Percentiles rank a stretch among this genome's conserved stretches.
Evolutionary conservation across 2,888 invertebrate species (phyloP).

Genomic region (Caenorhabditis japonica): DNA sequence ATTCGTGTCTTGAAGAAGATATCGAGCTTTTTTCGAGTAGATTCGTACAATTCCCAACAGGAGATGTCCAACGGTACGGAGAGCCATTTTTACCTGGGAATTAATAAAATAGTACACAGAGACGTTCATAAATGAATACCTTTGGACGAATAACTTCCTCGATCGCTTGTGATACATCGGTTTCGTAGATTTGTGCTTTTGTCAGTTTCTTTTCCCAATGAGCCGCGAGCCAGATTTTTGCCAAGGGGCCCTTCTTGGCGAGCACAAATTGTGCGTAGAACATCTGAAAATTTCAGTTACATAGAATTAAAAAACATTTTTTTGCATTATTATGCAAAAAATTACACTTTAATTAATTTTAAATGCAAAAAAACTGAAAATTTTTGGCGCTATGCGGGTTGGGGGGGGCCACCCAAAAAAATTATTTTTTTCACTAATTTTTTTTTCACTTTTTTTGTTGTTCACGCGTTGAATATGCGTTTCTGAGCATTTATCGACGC

Average conservation of each 20-base stretch:
- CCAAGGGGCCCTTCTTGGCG: slow-evolving; percentile 87
- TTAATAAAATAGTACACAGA: neutral
- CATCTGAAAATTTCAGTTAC: slow-evolving; percentile 37
- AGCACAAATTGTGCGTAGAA: slow-evolving; percentile 55
- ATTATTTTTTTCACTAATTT: neutral
- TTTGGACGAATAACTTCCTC: slow-evolving; percentile 99
- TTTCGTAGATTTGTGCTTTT: slow-evolving; percentile 98
- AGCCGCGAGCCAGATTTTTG: slow-evolving; percentile 99
- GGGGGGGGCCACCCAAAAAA: too few species aligned
- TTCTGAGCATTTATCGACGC: too few species aligned
- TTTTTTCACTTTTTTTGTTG: too few species aligned
- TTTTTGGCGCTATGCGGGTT: too few species aligned
- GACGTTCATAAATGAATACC: slow-evolving; percentile 78
- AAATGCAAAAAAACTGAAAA: neutral
- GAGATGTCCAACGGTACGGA: slow-evolving; percentile 97
- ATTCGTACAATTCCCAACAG: slow-evolving; percentile 97
- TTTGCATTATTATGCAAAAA: too few species aligned
- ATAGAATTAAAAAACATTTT: too few species aligned
- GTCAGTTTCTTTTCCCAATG: slow-evolving; percentile 99
- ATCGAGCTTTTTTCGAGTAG: slow-evolving; percentile 97
- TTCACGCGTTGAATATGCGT: too few species aligned
- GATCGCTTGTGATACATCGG: slow-evolving; percentile 97
- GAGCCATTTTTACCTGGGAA: slow-evolving; percentile 90
- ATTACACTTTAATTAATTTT: too few species aligned
- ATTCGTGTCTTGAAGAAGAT: slow-evolving; percentile 96